Evolutionary conservation across 2,888 invertebrate species (phyloP), one percentile per base, ranked within the genome.

Genomic region (Zhuqinia jingwanae): DNA sequence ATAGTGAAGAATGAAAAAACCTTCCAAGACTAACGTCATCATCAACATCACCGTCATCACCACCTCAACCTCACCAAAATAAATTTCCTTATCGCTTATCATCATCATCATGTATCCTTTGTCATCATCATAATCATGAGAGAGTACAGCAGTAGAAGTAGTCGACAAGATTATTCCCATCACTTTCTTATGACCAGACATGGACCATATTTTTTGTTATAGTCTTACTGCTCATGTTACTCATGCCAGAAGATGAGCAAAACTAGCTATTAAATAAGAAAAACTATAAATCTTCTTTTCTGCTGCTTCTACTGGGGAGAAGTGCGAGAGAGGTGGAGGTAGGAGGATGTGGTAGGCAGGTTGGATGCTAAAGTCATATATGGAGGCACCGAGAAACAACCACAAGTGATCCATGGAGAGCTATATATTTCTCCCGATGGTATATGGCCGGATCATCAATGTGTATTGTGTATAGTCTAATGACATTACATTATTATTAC

Each of bases 341-440:
- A n/a, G n/a, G n/a, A n/a, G n/a, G n/a, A n/a, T n/a, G n/a, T n/a
- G n/a, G n/a, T n/a, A n/a, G n/a, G n/a, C n/a, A n/a, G n/a, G n/a
- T n/a, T n/a, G n/a, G n/a, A n/a, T n/a, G n/a, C n/a, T n/a, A n/a
- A n/a, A n/a, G 3, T 36, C 13, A 50, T 50, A n/a, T 50, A 50
- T 50, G 65, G 56, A 79, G 68, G 50, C 53, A 45, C n/a, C n/a
- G n/a, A n/a, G n/a, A n/a, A n/a, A n/a, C n/a, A 56, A 50, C 42
- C 42, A 42, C 58, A 81, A 81, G 70, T 58, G 70, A 81, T 81
- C 81, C 81, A 45, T 25, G 11, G 81, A 81, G 81, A 73, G 45
- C 81, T 58, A 8, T 36, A 36, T 36, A 30, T 79, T 70, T 58
- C 70, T 56, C 25, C 53, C 36, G 3, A 6, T 36, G 36, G 36